These are phyloP conservation scores for Xiphophorus hellerii DNA, from an alignment of 2,113 vertebrate genomes.

Conservation along the genomic window DNA sequence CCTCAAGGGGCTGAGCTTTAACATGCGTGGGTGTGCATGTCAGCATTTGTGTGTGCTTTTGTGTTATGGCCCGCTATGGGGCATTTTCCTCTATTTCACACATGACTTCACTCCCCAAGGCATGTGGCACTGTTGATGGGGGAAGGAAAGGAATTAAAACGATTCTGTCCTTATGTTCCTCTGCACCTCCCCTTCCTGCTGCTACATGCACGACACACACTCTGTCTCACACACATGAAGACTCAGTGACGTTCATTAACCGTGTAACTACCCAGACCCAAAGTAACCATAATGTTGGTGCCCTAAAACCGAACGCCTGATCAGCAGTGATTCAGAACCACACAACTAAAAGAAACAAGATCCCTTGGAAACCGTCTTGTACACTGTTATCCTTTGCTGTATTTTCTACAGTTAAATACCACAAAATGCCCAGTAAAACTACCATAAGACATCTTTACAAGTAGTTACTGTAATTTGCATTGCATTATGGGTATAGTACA, in stretches of 20 bases:
- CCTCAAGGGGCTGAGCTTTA: conserved; percentile 68
- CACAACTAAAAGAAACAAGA: background rate
- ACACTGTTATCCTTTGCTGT: no score
- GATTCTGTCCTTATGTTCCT: conserved; percentile 72
- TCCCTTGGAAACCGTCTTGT: background rate
- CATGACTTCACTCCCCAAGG: conserved; percentile 67
- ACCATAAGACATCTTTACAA: no score
- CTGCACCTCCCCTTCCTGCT: conserved; percentile 31
- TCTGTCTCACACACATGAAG: conserved; percentile 1
- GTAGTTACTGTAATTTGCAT: no score
- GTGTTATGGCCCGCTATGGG: conserved; percentile 53
- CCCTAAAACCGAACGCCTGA: background rate
- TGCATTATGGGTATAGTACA: no score
- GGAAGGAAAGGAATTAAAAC: conserved; percentile 58
- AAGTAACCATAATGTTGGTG: background rate
- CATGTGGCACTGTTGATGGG: conserved; percentile 45
- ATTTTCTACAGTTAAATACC: no score
- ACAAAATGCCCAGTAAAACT: no score
- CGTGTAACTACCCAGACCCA: background rate
- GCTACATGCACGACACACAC: background rate
- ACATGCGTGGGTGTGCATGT: conserved; percentile 41
- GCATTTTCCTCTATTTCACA: conserved; percentile 71
- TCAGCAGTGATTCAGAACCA: background rate
- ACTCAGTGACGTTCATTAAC: background rate
- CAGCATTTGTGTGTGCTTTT: conserved; percentile 33